phyloP scores from a whole-genome alignment of 2,113 vertebrate species.

The Alectura lathami region DNA sequence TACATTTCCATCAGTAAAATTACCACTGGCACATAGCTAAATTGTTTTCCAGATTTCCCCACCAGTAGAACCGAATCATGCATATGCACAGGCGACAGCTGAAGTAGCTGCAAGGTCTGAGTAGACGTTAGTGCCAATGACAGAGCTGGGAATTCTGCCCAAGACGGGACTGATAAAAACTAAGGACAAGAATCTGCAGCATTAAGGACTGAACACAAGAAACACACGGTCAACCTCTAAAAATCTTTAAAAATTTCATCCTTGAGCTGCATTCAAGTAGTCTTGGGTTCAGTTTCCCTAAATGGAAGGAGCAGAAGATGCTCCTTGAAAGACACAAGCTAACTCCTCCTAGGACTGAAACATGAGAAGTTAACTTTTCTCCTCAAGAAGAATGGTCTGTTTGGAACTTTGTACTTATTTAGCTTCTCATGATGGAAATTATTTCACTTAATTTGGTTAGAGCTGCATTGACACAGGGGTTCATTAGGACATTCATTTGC shows the following conservation, averaged over 20 bases:
- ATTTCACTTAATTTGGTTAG: conserved; percentile 78
- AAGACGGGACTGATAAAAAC: neutral
- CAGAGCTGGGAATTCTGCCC: neutral
- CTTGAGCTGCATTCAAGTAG: neutral
- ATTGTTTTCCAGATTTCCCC: neutral
- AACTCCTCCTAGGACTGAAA: conserved; percentile 15
- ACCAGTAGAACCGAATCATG: neutral
- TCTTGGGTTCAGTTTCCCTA: neutral
- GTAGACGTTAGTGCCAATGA: neutral
- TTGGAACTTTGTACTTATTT: conserved; percentile 72
- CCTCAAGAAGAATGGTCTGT: conserved; percentile 48
- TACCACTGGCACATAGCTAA: neutral
- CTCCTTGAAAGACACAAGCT: neutral
- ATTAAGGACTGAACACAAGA: neutral
- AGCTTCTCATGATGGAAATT: conserved; percentile 72
- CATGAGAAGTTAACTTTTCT: conserved; percentile 37
- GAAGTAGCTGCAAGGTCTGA: neutral
- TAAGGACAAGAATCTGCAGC: neutral
- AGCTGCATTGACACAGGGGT: conserved; percentile 71
- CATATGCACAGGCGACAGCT: neutral
- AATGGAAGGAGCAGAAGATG: neutral
- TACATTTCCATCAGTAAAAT: neutral
- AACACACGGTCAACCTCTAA: neutral
- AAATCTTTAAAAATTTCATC: neutral
- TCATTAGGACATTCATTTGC: conserved; percentile 80